Evolutionary conservation across 2,113 vertebrate genomes (phyloP).

Genomic region (Nannobrachium achirus): DNA sequence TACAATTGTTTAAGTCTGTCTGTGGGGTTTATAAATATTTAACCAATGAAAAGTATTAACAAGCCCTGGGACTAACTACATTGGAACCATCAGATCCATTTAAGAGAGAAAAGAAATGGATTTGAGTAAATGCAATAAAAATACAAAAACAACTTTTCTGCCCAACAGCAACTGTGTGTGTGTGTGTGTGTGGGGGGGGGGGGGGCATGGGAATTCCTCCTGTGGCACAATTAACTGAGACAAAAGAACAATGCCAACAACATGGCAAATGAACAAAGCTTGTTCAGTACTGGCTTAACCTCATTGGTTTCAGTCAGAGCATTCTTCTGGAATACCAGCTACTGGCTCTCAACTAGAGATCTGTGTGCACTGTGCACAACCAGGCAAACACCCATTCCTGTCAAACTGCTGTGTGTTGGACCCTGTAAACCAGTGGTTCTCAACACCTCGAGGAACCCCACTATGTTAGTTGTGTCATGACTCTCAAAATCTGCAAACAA

Average conservation of each 20-base stretch:
- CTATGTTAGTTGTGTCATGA: not conserved
- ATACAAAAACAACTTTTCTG: too few relatives aligned
- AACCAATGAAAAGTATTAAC: too few relatives aligned
- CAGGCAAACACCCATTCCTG: conserved; percentile 29
- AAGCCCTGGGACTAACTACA: too few relatives aligned
- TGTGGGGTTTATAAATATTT: too few relatives aligned
- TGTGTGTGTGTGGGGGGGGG: not conserved
- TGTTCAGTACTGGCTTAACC: conserved; percentile 62
- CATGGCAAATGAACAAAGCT: conserved; percentile 41
- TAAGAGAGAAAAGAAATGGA: too few relatives aligned
- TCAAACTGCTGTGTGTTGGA: conserved; percentile 22
- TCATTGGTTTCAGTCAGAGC: conserved; percentile 53
- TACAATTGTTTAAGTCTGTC: too few relatives aligned
- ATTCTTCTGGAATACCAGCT: conserved; percentile 68
- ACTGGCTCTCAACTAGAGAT: conserved; percentile 57
- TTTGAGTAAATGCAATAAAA: too few relatives aligned
- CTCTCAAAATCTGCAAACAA: too few relatives aligned
- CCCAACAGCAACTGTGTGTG: not conserved
- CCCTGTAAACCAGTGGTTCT: conserved; percentile 3
- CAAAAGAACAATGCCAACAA: conserved; percentile 56
- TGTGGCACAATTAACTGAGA: conserved; percentile 70
- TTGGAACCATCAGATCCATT: too few relatives aligned
- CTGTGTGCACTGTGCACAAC: conserved; percentile 31
- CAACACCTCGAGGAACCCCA: not conserved
- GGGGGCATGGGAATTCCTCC: conserved; percentile 62